Percentiles rank a stretch among this genome's conserved stretches.
Evolutionary conservation across 1,140 invertebrate genomes (phyloP).

Genomic region (Atta colombica): DNA sequence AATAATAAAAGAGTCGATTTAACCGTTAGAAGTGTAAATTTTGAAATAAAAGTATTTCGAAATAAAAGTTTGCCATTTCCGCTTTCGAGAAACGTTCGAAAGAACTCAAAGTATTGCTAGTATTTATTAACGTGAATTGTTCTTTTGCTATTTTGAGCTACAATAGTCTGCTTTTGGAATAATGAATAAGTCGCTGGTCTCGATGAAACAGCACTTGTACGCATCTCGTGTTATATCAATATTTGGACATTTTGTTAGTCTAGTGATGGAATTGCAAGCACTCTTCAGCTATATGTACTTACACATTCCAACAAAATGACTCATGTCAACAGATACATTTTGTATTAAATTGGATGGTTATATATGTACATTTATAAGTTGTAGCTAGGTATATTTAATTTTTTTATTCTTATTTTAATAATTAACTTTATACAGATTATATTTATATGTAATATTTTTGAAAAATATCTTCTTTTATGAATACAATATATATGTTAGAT

Average conservation of each 20-base stretch:
- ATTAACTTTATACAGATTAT: neutral
- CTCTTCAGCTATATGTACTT: neutral
- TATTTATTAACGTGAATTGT: neutral
- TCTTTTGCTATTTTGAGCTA: neutral
- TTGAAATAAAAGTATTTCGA: neutral
- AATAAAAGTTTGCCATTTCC: neutral
- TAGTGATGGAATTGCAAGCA: neutral
- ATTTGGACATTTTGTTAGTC: slow-evolving; percentile 47
- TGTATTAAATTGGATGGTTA: neutral
- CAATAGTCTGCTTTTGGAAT: neutral
- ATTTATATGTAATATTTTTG: neutral
- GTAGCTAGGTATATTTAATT: neutral
- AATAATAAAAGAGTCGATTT: slow-evolving; percentile 3
- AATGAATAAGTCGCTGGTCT: neutral
- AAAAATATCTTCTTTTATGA: neutral
- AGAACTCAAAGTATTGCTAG: neutral
- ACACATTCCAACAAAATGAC: slow-evolving; percentile 26
- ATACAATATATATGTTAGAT: neutral
- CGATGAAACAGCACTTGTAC: neutral
- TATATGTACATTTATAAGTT: neutral
- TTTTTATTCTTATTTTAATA: neutral
- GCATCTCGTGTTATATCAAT: neutral
- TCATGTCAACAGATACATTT: slow-evolving; percentile 18
- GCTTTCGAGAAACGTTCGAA: neutral
- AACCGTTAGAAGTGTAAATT: neutral